phyloP scores from a whole-genome alignment of 2,113 vertebrate species.

The Pholis gunnellus region DNA sequence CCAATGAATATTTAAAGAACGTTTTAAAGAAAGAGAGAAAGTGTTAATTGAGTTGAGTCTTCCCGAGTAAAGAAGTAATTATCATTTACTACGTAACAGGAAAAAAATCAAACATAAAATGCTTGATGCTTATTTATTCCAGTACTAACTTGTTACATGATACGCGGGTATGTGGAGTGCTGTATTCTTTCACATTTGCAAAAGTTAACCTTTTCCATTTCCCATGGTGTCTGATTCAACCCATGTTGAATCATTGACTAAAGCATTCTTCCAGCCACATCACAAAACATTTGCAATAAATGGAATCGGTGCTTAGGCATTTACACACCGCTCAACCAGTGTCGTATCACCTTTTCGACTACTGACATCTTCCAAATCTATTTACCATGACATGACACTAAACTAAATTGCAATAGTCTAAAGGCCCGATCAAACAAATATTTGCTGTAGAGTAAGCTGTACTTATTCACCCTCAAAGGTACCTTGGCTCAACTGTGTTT shows the following conservation, averaged over 20 bases:
- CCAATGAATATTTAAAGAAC: not conserved
- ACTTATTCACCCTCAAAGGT: not conserved
- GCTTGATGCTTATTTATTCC: too few species aligned
- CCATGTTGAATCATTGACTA: constrained; percentile 71
- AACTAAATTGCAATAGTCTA: too few species aligned
- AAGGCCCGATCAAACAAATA: not conserved
- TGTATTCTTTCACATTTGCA: constrained; percentile 19
- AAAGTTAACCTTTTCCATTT: constrained; percentile 33
- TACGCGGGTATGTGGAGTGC: not conserved
- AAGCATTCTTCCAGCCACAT: constrained; percentile 56
- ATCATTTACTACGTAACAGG: too few species aligned
- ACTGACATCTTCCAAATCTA: constrained; percentile 28
- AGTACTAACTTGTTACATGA: not conserved
- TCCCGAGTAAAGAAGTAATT: too few species aligned
- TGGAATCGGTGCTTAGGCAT: constrained; percentile 39
- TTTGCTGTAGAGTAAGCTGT: not conserved
- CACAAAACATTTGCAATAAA: constrained; percentile 76
- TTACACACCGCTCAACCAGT: constrained; percentile 26
- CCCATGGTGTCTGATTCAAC: constrained; percentile 27
- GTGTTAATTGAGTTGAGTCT: too few species aligned
- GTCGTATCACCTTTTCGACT: constrained; percentile 25
- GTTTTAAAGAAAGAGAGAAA: too few species aligned
- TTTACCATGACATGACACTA: too few species aligned
- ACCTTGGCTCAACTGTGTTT: not conserved
- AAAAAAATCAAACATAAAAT: too few species aligned